Base-by-base conservation (phyloP, 2,113 vertebrate species). In the Motacilla alba region DNA sequence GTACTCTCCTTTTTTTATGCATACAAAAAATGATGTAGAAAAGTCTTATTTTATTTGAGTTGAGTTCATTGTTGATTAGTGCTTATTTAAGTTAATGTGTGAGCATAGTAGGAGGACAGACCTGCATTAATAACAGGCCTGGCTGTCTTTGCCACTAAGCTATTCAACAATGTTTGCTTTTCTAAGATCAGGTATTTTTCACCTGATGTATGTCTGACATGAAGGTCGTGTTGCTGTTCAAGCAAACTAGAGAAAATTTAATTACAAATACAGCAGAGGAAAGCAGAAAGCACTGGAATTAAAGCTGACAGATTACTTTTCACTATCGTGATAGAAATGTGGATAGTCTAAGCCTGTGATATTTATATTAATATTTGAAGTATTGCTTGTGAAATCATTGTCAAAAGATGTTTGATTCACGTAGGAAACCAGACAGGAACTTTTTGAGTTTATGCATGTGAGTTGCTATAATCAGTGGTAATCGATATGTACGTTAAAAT, bases 101-200 rank as follows among this genome's bases (percentile, higher is more conserved):
- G 55, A 77, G 43, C 13, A 27, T 86, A 41, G 41, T 4, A 87
- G 68, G 27, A 63, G 30, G 41, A 56, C 10, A 74, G 59, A 60
- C 11, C 64, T 78, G 31, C 33, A 41, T 68, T 50, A 83, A 33
- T 44, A 67, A 67, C 31, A 74, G 44, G 18, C 62, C 60, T 81
- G 83, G 19, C 20, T 74, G 5, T 79, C 41, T 88, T 77, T 35
- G 44, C 41, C 17, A 30, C 17, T 35, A 35, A 63, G 19, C 55
- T 77, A 9, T 80, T 69, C 31, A 59, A 41, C 43, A 39, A 2
- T 33, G 9, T 72, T 93, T 81, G 52, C 47, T 82, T 81, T 68
- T 93, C 72, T 79, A n/a, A 86, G 44, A 47, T 87, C 26, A 58
- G 35, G 4, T 60, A 24, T 80, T 93, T 93, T 78, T 95, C 73